Percentiles rank a stretch among this genome's conserved stretches.
Conservation (phyloP, 2,113 vertebrate species). For the Cromileptes altivelis region DNA sequence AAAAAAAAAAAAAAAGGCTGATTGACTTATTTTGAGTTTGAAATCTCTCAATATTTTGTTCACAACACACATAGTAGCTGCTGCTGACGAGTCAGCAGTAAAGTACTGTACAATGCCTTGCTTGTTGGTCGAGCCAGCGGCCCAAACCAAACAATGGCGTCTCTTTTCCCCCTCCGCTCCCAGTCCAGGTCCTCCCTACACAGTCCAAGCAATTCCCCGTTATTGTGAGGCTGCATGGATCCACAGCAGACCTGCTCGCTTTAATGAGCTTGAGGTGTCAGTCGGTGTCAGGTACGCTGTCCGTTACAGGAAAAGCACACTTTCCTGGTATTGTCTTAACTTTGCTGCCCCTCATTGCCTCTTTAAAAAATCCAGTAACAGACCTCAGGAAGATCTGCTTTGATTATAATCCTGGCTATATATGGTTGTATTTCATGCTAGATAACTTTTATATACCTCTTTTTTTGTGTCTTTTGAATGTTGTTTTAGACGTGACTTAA, state of each 20-base stretch:
- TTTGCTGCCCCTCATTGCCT: neutral
- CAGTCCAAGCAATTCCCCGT: neutral
- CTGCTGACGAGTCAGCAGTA: neutral
- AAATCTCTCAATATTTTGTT: neutral
- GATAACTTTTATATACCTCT: neutral
- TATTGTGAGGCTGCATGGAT: neutral
- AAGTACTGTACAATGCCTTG: neutral
- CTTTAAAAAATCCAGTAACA: neutral
- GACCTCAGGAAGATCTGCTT: neutral
- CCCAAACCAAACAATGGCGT: constrained; percentile 29
- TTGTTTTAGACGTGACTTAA: neutral
- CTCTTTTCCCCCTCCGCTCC: neutral
- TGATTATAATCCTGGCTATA: too few species aligned
- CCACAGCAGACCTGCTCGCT: neutral
- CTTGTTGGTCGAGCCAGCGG: constrained; percentile 15
- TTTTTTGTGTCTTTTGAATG: neutral
- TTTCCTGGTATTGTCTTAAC: constrained; percentile 56
- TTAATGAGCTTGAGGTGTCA: neutral
- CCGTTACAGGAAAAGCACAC: constrained; percentile 4
- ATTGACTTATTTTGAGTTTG: constrained; percentile 4
- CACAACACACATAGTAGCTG: neutral
- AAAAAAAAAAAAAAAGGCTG: neutral
- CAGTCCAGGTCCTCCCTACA: constrained; percentile 1
- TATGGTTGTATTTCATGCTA: neutral
- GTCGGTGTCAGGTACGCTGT: neutral